These are phyloP conservation scores for Pseudococcus longispinus DNA, from an alignment of 2,888 invertebrate species.

Conservation along the genomic window DNA sequence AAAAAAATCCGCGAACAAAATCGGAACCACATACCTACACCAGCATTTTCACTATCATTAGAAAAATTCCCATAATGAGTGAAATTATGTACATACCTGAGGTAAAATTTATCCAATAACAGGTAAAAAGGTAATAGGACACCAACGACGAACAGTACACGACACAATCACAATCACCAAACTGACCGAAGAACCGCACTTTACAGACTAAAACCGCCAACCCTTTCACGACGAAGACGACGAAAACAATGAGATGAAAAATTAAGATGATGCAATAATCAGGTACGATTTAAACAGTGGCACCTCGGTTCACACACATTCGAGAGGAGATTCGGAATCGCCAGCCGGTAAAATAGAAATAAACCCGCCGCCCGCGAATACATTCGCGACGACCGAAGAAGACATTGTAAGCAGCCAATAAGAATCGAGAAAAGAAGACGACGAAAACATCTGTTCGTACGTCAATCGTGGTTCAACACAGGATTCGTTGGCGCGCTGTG, in stretches of 20 bases:
- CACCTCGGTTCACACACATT: not conserved
- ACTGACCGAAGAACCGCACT: too few species aligned
- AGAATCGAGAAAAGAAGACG: not conserved
- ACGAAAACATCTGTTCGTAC: not conserved
- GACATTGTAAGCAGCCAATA: not conserved
- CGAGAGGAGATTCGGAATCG: too few species aligned
- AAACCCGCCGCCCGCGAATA: not conserved
- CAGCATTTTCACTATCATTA: too few species aligned
- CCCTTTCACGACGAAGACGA: not conserved
- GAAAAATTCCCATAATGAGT: too few species aligned
- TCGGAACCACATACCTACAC: too few species aligned
- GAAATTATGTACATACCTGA: too few species aligned
- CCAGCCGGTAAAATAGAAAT: too few species aligned
- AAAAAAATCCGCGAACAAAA: too few species aligned
- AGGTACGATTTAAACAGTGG: not conserved
- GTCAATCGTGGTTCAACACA: too few species aligned
- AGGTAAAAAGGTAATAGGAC: not conserved
- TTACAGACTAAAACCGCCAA: not conserved
- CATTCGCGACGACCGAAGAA: not conserved
- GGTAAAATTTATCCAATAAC: too few species aligned
- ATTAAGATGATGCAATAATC: constrained; percentile 2
- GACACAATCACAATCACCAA: too few species aligned
- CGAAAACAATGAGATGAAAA: not conserved
- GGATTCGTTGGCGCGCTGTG: not conserved
- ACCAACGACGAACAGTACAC: not conserved